Evolutionary conservation across 2,797 vertebrate genomes (phyloP), one percentile per base, ranked within the genome.

Genomic region (Urocyon cinereoargenteus): DNA sequence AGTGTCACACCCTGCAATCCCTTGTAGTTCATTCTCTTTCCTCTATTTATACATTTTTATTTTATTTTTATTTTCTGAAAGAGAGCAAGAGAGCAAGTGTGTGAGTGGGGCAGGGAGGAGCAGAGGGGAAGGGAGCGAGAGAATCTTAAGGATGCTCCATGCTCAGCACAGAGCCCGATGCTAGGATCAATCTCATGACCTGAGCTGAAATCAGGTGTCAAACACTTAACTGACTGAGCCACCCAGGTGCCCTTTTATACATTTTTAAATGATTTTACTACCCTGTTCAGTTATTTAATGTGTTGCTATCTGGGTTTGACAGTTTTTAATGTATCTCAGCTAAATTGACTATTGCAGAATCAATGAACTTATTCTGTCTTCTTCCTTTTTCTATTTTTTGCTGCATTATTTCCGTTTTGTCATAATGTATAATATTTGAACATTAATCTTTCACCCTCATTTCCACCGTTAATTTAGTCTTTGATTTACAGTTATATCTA

Each of bases 301-400:
- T 95, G 86, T 93, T 89, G 77, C 40, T 86, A 22, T 89, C 34
- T 86, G 73, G 66, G 45, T 26, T 93, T 94, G 28, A 62, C 13
- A 53, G 3, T 85, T 81, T 79, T 94, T 88, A 91, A 45, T 79
- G 55, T 36, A 64, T 66, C 31, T 1, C 14, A 51, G 5, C 68
- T 84, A 75, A 49, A 4, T 64, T 88, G 12, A 21, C 6, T 88
- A 45, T 24, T 91, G 49, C 15, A 88, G 91, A 84, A 64, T 94
- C 70, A 88, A 3, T 91, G 68, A 72, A 22, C 73, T 66, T 86
- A 19, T 68, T 77, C n/a, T 83, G 4, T 49, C 55, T 24, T 57
- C 36, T 75, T 59, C 10, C 21, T 31, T 68, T 84, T 83, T 68
- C 1, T 19, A 21, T 31, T 70, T 92, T 64, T 70, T 84, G 10